Percentiles rank a stretch among this genome's conserved stretches.
Conservation (phyloP, 53 echinoderm and acorn worm species). For the Mesocentrotus franciscanus region DNA sequence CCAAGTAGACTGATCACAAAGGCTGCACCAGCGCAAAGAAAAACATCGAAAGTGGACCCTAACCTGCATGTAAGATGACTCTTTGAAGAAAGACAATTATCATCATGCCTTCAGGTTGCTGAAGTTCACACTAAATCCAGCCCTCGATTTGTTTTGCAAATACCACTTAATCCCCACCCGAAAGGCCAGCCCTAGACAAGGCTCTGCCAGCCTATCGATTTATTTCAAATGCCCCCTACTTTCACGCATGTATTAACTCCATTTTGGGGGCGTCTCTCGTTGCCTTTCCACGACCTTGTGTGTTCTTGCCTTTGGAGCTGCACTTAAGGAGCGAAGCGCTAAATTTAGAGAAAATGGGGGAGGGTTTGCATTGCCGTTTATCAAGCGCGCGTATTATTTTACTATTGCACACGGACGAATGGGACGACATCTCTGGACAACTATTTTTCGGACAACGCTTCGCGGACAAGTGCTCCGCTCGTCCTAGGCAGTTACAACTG, state of each 20-base stretch:
- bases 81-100: background rate
- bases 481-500: background rate
- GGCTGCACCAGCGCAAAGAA: too few relatives aligned
- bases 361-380: background rate
- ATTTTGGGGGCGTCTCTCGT: slow-evolving; percentile 1
- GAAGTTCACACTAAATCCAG: background rate
- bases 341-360: background rate
- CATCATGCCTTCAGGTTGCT: background rate
- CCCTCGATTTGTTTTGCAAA: background rate
- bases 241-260: slow-evolving; percentile 6
- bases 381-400: background rate
- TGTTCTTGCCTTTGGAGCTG: background rate
- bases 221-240: slow-evolving; percentile 20
- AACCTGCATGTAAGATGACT: background rate
- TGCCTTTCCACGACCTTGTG: background rate
- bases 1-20: too few relatives aligned
- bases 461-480: background rate
- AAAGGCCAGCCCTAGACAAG: slow-evolving; percentile 8
- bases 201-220: background rate
- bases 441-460: background rate
- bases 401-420: background rate
- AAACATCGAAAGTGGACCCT: too few relatives aligned
- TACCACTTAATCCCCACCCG: background rate
- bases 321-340: background rate
- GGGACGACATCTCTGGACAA: background rate